These are phyloP conservation scores for Rotaria macrura DNA, from an alignment of 2,888 invertebrate species.

Conservation along the genomic window DNA sequence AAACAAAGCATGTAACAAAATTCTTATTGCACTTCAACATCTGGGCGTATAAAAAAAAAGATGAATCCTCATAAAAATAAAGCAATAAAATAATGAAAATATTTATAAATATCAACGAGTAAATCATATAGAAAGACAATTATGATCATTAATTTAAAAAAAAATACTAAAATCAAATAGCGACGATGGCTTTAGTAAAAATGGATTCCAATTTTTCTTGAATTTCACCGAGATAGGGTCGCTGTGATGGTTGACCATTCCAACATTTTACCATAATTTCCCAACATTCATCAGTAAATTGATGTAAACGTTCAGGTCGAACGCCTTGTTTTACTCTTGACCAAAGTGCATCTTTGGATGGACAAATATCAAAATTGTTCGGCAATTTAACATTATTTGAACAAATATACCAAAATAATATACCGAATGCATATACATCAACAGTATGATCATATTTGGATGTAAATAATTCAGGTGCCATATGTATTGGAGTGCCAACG, in stretches of 20 bases:
- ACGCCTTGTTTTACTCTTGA: slow-evolving; percentile 27
- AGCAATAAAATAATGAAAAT: neutral
- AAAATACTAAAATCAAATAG: neutral
- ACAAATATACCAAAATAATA: slow-evolving; percentile 63
- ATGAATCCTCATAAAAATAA: neutral
- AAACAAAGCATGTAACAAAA: neutral
- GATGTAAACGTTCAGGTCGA: slow-evolving; percentile 21
- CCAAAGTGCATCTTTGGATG: slow-evolving; percentile 30
- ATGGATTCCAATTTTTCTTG: neutral
- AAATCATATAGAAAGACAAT: neutral
- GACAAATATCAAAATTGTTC: slow-evolving; percentile 31
- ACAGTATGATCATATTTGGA: slow-evolving; percentile 72
- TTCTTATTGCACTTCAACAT: neutral
- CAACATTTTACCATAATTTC: slow-evolving; percentile 13
- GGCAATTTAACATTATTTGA: slow-evolving; percentile 24
- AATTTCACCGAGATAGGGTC: neutral
- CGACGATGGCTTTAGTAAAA: neutral
- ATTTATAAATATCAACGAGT: neutral
- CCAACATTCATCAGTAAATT: slow-evolving; percentile 30
- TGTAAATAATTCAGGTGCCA: slow-evolving; percentile 75
- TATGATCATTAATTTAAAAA: neutral
- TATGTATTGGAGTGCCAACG: slow-evolving; percentile 72
- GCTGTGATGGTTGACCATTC: neutral
- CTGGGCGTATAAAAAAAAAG: neutral
- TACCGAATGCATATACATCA: slow-evolving; percentile 78